Evolutionary conservation across 1,140 invertebrate genomes (phyloP).

Genomic region (Drosophila sp.): DNA sequence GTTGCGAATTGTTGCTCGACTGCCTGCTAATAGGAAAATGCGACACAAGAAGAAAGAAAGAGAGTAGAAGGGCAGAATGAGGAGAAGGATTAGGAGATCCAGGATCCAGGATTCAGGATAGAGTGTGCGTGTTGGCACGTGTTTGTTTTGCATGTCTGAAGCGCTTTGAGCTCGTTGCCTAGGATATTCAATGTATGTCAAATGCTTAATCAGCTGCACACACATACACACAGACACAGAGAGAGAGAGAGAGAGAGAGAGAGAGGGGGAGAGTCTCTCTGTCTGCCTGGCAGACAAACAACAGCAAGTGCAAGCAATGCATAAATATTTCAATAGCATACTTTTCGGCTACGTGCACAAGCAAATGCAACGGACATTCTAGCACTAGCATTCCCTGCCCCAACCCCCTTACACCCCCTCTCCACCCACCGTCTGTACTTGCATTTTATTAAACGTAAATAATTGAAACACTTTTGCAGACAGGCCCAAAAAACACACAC

Average conservation of each 20-base stretch:
- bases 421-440: slow-evolving; percentile 22
- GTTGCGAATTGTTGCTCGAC: slow-evolving; percentile 73
- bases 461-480: slow-evolving; percentile 54
- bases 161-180: slow-evolving; percentile 60
- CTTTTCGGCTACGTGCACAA: slow-evolving; percentile 70
- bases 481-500: not conserved
- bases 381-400: slow-evolving; percentile 16
- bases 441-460: slow-evolving; percentile 73
- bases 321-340: slow-evolving; percentile 81
- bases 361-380: slow-evolving; percentile 16
- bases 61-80: not conserved
- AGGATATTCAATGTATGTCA: slow-evolving; percentile 68
- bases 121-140: slow-evolving; percentile 65
- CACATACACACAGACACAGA: slow-evolving; percentile 23
- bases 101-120: not conserved
- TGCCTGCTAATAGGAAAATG: slow-evolving; percentile 76
- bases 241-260: slow-evolving; percentile 16
- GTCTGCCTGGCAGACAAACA: slow-evolving; percentile 40
- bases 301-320: slow-evolving; percentile 60
- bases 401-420: not conserved
- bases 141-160: slow-evolving; percentile 76
- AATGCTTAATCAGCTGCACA: slow-evolving; percentile 74
- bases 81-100: not conserved
- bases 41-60: slow-evolving; percentile 48
- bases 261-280: slow-evolving; percentile 1